Evolutionary conservation across 37 sponge, comb jelly and placozoan species (phyloP), one percentile per base, ranked within the genome.

Genomic region (Ianthella basta): DNA sequence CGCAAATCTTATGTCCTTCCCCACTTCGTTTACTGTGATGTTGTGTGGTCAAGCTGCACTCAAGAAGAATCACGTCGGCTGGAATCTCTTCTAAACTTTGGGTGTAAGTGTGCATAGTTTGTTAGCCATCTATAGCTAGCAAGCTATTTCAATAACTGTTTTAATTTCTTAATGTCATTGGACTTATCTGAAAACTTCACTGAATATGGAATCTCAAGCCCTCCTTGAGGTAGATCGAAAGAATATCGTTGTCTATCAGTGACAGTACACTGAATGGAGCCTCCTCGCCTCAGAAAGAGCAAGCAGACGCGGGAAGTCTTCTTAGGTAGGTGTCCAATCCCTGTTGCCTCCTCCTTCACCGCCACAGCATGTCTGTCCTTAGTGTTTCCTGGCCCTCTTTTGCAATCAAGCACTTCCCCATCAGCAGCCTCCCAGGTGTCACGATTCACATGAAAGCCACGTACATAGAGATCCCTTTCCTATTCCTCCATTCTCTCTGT

Each of bases 281-380:
- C 86, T 59, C 86, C 86, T 59, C 79, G 59, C 44, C 79, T 74
- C 63, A 85, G 32, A 40, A 85, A 85, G 16, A 75, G 86, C 53
- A 64, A 59, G 29, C 64, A 85, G 56, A 75, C n/a, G n/a, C n/a
- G n/a, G n/a, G n/a, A n/a, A n/a, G n/a, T n/a, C 79, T 60, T 85
- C 27, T 66, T 24, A 5, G 86, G 86, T 14, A 85, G 59, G 34
- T 85, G 80, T 37, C 53, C 21, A 3, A 13, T 21, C n/a, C n/a
- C n/a, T n/a, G n/a, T n/a, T n/a, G n/a, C n/a, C n/a, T 0, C 79
- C 19, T 79, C 55, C 77, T 79, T 64, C 25, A 79, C 80, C 18
- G 80, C 86, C 30, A 86, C 66, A 56, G 86, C 86, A 27, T 86
- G 79, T 13, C 86, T 34, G 56, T 86, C 86, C 5, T 36, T 39